Evolutionary conservation across 2,113 vertebrate genomes (phyloP).

Genomic region (Hipposideros armiger): DNA sequence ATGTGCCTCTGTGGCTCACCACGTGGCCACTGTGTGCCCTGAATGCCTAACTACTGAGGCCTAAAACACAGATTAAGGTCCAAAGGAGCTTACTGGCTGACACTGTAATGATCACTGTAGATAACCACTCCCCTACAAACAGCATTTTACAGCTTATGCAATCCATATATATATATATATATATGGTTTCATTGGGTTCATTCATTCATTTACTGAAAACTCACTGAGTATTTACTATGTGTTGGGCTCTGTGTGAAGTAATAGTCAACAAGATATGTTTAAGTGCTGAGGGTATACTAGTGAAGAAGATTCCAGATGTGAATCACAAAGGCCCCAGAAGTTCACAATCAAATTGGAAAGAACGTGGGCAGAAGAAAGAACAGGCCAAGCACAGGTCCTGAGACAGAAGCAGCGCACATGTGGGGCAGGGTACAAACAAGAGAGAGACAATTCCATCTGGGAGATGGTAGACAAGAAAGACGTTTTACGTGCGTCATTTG

Average conservation of each 20-base stretch:
- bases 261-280: constrained; percentile 21
- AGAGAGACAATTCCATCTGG: neutral
- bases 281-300: neutral
- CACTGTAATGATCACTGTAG: constrained; percentile 16
- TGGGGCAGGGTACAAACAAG: neutral
- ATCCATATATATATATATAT: neutral
- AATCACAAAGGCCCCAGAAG: neutral
- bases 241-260: neutral
- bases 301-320: neutral
- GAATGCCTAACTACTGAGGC: constrained; percentile 44
- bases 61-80: constrained; percentile 8
- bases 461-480: neutral
- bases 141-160: constrained; percentile 47
- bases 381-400: neutral
- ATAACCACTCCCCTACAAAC: neutral
- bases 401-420: neutral
- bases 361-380: neutral
- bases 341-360: neutral
- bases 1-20: constrained; percentile 16
- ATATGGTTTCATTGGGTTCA: neutral
- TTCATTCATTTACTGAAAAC: constrained; percentile 19
- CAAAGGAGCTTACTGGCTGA: neutral
- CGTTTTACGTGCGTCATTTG: neutral
- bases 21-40: neutral
- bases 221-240: constrained; percentile 29